Percentiles rank a stretch among this genome's conserved stretches.
These are phyloP conservation scores for Oryzias javanicus DNA, from an alignment of 2,113 vertebrate genomes.

Conservation along the genomic window DNA sequence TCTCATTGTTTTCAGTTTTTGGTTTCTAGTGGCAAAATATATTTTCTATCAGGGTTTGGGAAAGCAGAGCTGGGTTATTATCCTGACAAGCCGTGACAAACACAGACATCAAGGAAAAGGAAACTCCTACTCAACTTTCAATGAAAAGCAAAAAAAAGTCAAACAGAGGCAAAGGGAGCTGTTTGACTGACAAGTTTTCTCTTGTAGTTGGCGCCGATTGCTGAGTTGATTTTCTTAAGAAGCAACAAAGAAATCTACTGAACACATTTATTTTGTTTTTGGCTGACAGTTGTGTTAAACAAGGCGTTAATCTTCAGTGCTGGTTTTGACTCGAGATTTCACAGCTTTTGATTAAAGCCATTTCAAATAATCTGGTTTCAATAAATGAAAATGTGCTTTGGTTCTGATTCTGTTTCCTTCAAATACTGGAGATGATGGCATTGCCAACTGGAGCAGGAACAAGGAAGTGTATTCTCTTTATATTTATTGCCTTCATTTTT, in stretches of 20 bases:
- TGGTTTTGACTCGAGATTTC: background rate
- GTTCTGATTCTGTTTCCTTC: too few species aligned
- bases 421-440: too few species aligned
- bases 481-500: too few species aligned
- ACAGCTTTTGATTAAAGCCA: background rate
- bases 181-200: slow-evolving; percentile 45
- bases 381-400: background rate
- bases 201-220: slow-evolving; percentile 10
- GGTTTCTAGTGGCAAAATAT: slow-evolving; percentile 15
- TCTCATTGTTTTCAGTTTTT: slow-evolving; percentile 16
- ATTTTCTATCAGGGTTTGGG: slow-evolving; percentile 24
- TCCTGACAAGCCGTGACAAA: slow-evolving; percentile 8
- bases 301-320: too few species aligned
- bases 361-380: background rate
- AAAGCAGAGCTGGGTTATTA: slow-evolving; percentile 37
- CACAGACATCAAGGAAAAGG: slow-evolving; percentile 15
- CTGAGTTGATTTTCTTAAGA: slow-evolving; percentile 12
- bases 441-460: too few species aligned
- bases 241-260: slow-evolving; percentile 2
- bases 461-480: too few species aligned
- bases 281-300: too few species aligned
- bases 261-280: background rate
- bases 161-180: slow-evolving; percentile 19
- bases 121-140: slow-evolving; percentile 43
- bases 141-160: slow-evolving; percentile 8